phyloP scores from a whole-genome alignment of 2,113 vertebrate species.

The Vimba vimba region DNA sequence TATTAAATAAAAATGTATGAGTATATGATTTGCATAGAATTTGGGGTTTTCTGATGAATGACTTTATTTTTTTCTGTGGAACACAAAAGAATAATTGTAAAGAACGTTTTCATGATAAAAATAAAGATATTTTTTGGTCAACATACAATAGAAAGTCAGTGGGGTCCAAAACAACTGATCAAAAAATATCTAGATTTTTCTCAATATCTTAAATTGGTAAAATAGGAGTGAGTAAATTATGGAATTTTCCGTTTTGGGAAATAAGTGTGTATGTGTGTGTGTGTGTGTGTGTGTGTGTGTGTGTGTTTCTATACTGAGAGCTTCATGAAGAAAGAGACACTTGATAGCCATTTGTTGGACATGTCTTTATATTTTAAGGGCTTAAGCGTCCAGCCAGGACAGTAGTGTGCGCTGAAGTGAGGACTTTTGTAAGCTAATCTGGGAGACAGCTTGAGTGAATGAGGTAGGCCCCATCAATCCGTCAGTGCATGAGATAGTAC shows the following conservation, averaged over 20 bases:
- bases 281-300: background rate
- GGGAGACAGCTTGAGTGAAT: conserved; percentile 74
- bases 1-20: background rate
- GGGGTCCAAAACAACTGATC: background rate
- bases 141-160: background rate
- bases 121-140: background rate
- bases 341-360: conserved; percentile 29
- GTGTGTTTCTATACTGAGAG: background rate
- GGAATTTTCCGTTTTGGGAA: background rate
- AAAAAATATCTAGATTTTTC: background rate
- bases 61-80: background rate
- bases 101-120: background rate
- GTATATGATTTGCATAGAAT: background rate
- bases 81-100: background rate
- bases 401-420: conserved; percentile 59
- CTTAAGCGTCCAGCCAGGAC: conserved; percentile 44
- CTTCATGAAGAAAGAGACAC: background rate
- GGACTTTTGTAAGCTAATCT: conserved; percentile 67
- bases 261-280: background rate
- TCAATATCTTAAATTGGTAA: background rate
- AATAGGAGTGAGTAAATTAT: background rate
- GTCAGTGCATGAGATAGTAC: conserved; percentile 81
- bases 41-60: conserved; percentile 19
- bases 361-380: conserved; percentile 39
- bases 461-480: conserved; percentile 78